Conservation (phyloP, 2,113 vertebrate species). For the Sclerurus mexicanus region DNA sequence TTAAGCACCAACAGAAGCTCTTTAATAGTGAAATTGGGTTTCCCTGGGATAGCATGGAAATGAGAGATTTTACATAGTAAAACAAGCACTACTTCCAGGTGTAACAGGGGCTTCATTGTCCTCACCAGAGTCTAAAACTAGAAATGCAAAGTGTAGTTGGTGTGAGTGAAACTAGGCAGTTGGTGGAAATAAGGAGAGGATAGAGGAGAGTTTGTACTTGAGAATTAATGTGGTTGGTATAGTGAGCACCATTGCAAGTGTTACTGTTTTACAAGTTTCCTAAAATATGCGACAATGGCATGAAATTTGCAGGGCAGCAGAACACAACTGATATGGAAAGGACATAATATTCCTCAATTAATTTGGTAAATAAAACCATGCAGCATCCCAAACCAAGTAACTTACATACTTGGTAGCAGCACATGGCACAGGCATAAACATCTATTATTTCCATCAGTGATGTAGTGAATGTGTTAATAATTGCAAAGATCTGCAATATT, state of each 20-base stretch:
- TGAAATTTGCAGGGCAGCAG: not conserved
- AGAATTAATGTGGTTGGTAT: not conserved
- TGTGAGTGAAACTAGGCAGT: not conserved
- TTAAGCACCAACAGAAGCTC: not conserved
- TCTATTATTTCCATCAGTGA: not conserved
- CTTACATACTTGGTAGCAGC: not conserved
- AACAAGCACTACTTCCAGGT: not conserved
- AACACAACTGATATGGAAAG: not conserved
- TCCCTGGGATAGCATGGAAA: not conserved
- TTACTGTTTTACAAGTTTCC: not conserved
- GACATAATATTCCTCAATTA: not conserved
- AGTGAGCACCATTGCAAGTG: not conserved
- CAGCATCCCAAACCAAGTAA: not conserved
- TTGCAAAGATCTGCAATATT: not conserved
- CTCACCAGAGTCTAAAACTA: not conserved
- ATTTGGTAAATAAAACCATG: conserved; percentile 17
- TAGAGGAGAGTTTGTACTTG: not conserved
- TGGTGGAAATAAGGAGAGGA: not conserved
- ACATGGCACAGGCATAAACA: not conserved
- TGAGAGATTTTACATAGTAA: not conserved
- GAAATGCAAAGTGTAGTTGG: not conserved
- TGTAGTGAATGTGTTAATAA: not conserved
- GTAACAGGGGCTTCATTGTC: not conserved
- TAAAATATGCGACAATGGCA: not conserved
- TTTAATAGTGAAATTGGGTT: not conserved